These are phyloP conservation scores for Crax fasciolata DNA, from an alignment of 2,797 vertebrate genomes.

Conservation along the genomic window DNA sequence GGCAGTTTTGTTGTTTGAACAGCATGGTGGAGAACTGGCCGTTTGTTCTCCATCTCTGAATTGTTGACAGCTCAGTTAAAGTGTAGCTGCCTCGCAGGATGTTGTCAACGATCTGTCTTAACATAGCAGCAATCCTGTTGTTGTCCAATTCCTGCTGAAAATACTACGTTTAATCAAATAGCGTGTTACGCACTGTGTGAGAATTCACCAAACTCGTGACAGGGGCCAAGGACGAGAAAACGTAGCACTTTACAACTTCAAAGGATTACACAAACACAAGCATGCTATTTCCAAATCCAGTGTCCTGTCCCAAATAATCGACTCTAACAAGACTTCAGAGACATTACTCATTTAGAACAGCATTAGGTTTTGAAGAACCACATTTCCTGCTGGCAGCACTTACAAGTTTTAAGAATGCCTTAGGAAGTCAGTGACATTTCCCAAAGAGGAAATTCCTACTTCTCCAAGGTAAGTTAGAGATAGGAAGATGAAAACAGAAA, in stretches of 20 bases:
- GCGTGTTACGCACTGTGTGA: neutral
- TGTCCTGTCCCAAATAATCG: neutral
- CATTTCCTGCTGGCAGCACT: neutral
- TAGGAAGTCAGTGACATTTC: neutral
- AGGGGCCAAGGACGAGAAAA: neutral
- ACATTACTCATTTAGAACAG: neutral
- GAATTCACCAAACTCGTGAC: neutral
- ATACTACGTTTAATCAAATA: neutral
- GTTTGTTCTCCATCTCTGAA: conserved; percentile 1
- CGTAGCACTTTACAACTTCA: neutral
- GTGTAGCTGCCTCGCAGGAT: neutral
- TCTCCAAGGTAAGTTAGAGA: neutral
- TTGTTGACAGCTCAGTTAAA: conserved; percentile 36
- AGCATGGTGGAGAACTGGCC: neutral
- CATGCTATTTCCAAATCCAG: neutral
- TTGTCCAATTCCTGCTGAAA: conserved; percentile 16
- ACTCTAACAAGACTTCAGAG: neutral
- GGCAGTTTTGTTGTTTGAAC: conserved; percentile 36
- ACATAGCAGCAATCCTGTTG: neutral
- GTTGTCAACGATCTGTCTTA: neutral
- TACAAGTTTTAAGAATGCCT: neutral
- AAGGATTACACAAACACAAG: neutral
- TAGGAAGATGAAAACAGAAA: neutral
- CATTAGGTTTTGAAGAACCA: conserved; percentile 1
- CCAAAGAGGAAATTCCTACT: neutral